Evolutionary conservation across 2,113 vertebrate genomes (phyloP), one percentile per base, ranked within the genome.

Genomic region (Bos indicus): DNA sequence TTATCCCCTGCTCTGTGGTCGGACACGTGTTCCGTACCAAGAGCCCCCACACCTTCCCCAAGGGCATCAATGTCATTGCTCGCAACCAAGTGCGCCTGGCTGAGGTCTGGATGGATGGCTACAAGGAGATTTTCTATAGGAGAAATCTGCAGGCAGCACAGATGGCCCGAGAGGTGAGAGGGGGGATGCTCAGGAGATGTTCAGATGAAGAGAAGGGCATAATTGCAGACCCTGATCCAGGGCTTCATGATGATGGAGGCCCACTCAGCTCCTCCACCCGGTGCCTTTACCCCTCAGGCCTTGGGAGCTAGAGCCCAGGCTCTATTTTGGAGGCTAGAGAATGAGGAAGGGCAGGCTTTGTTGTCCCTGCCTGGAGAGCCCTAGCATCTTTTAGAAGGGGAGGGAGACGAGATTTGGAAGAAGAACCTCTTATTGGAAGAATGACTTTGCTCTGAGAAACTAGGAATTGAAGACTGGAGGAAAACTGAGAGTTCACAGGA

Each of bases 91-190:
- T 99, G 74, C 99, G 99, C 71, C 97, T 99, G 98, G 99, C 99
- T 0, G 99, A 99, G 98, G 99, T 99, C 93, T 99, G 99, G 99
- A 99, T 99, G 99, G 99, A 99, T 0, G 97, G 98, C 84, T 99
- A 99, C 98, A 99, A 99, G 98, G 98, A 99, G 80, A 99, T 99
- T 95, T 99, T 98, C 99, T 99, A 99, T 97, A 98, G 99, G 12
- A 99, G 99, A 62, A 99, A 99, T 98, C 98, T 99, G 25, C 99
- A 99, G 7, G 99, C 99, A 2, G 99, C 98, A 0, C 96, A 97
- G 88, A 99, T 99, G 98, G 99, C 99, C 94, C 97, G 71, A 51
- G 99, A 99, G 99, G 99, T 99, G 36, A 98, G 97, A 7, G 19
- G 16, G 43, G 28, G 23, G 12, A 1, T 0, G 8, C 40, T 52